phyloP scores from a whole-genome alignment of 2,888 invertebrate species.

The Ophonus ardosiacus region DNA sequence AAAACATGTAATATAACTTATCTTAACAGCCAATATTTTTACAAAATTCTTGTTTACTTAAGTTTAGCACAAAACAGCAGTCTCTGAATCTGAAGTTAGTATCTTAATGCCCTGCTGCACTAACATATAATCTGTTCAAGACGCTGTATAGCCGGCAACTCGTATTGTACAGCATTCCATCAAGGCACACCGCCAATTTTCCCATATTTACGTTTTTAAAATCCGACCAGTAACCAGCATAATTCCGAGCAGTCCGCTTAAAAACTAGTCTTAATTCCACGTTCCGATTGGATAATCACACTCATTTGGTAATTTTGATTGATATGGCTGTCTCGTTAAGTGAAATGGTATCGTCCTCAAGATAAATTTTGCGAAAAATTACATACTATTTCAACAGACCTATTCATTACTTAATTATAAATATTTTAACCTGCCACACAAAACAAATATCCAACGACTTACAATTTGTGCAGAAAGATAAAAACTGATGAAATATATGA shows the following conservation, averaged over 20 bases:
- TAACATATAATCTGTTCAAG: conserved; percentile 17
- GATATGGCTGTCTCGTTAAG: conserved; percentile 45
- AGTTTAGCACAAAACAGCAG: not conserved
- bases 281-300: conserved; percentile 44
- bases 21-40: too few relatives aligned
- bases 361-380: conserved; percentile 41
- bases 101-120: not conserved
- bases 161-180: conserved; percentile 45
- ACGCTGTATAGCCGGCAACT: conserved; percentile 12
- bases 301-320: conserved; percentile 49
- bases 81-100: not conserved
- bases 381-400: not conserved
- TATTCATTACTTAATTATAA: conserved; percentile 47
- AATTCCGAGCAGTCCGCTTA: conserved; percentile 18
- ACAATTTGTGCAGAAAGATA: too few relatives aligned
- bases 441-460: not conserved
- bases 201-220: conserved; percentile 43
- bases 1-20: too few relatives aligned
- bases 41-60: too few relatives aligned
- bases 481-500: too few relatives aligned
- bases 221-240: conserved; percentile 25
- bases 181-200: conserved; percentile 28
- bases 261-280: conserved; percentile 44
- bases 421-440: not conserved
- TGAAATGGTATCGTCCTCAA: conserved; percentile 20